phyloP scores from a whole-genome alignment of 2,797 vertebrate species.

The Sebastes dallii region DNA sequence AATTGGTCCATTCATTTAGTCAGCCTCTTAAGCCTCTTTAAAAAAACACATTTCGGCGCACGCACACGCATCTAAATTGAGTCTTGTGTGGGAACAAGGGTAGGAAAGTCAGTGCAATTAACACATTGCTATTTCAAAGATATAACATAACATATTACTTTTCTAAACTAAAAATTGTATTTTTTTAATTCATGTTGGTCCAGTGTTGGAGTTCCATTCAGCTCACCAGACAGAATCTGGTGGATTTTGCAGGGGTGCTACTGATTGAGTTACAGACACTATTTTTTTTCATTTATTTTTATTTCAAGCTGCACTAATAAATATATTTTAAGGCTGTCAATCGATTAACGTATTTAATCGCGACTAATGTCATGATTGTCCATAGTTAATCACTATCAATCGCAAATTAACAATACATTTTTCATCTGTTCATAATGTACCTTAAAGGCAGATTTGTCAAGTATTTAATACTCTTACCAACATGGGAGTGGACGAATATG shows the following conservation, averaged over 20 bases:
- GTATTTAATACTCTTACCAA: too few species aligned
- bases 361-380: too few species aligned
- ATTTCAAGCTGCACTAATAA: background rate
- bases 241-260: background rate
- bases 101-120: constrained; percentile 27
- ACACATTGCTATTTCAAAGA: constrained; percentile 11
- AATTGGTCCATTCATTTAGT: constrained; percentile 66
- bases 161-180: background rate
- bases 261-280: background rate
- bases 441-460: too few species aligned
- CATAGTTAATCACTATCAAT: too few species aligned
- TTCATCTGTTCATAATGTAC: too few species aligned
- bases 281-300: background rate
- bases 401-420: too few species aligned
- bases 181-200: background rate
- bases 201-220: background rate
- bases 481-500: too few species aligned
- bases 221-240: background rate
- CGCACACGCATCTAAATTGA: background rate
- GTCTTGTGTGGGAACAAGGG: constrained; percentile 15
- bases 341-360: too few species aligned
- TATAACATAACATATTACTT: background rate
- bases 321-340: background rate
- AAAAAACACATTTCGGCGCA: constrained; percentile 20
- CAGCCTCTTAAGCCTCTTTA: constrained; percentile 58